Evolutionary conservation across 2,888 invertebrate species (phyloP), one percentile per base, ranked within the genome.

Genomic region (Notocelia uddmanniana): DNA sequence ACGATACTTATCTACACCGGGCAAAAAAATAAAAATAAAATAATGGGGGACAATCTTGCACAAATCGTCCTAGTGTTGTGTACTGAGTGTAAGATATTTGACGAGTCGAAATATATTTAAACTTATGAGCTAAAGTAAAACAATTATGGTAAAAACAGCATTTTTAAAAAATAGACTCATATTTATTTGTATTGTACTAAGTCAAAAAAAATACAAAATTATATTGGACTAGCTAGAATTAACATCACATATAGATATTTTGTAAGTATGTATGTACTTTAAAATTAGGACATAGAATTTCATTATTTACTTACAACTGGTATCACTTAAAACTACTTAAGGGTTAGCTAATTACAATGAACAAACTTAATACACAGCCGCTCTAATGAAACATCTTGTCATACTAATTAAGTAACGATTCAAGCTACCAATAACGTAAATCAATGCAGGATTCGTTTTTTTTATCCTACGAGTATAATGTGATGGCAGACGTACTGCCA

Each of bases 311-410:
- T 21, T 70, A 45, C 52, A 66, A 67, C 71, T 71, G 71, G 60
- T 67, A 71, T 71, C 55, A 67, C 45, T 67, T 67, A 41, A 23
- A 37, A 67, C 10, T 21, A 45, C 11, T 57, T 37, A 37, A 18
- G 37, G 26, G n/a, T 59, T 18, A 60, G 11, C 21, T 66, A 57
- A 67, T 54, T 34, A 55, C 45, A 67, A 26, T 64, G 45, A 55
- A 57, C 55, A 55, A 68, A 68, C 72, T 62, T 48, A 59, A 48
- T 60, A 62, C 72, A 72, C 72, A 72, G 60, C 72, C 68, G 18
- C 41, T 54, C 41, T 66, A n/a, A 34, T 37, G 26, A 41, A 50
- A 41, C 21, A 31, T 62, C 10, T 59, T 66, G 10, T 3, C 26
- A n/a, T n/a, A n/a, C n/a, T n/a, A 60, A 13, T 37, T 23, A 37